Conservation (phyloP, 2,888 invertebrate species). For the Diarsia mendica region DNA sequence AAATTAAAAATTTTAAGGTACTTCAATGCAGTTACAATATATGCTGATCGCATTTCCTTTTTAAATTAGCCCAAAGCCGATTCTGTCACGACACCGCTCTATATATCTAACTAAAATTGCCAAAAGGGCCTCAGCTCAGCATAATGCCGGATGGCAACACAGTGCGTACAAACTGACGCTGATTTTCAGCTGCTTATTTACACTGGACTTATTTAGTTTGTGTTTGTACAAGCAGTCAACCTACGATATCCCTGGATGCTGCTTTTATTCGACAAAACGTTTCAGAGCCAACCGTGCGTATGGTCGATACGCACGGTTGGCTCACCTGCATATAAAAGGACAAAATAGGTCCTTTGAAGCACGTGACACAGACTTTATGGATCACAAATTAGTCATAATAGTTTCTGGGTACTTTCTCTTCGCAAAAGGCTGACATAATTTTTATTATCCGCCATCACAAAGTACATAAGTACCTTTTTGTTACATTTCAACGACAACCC, state of each 20-base stretch:
- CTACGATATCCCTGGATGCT: not conserved
- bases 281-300: not conserved
- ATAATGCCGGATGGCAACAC: no score
- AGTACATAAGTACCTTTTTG: constrained; percentile 57
- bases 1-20: no score
- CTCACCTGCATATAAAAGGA: constrained; percentile 5
- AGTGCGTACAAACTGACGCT: no score
- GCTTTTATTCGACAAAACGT: not conserved
- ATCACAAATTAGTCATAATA: constrained; percentile 38
- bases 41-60: no score
- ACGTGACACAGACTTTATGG: constrained; percentile 37
- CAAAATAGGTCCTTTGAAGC: constrained; percentile 12
- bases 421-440: constrained; percentile 47
- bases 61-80: no score
- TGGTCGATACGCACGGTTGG: no score
- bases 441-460: constrained; percentile 54
- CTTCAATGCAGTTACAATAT: no score
- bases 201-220: not conserved
- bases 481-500: constrained; percentile 54
- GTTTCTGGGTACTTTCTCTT: constrained; percentile 38
- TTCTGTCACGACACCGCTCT: no score
- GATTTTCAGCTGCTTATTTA: no score
- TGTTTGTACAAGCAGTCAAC: not conserved
- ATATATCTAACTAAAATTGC: no score
- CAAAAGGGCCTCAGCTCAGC: no score